These are phyloP conservation scores for Glyphotaelius pellucidus DNA, from an alignment of 2,888 invertebrate species.

Conservation along the genomic window DNA sequence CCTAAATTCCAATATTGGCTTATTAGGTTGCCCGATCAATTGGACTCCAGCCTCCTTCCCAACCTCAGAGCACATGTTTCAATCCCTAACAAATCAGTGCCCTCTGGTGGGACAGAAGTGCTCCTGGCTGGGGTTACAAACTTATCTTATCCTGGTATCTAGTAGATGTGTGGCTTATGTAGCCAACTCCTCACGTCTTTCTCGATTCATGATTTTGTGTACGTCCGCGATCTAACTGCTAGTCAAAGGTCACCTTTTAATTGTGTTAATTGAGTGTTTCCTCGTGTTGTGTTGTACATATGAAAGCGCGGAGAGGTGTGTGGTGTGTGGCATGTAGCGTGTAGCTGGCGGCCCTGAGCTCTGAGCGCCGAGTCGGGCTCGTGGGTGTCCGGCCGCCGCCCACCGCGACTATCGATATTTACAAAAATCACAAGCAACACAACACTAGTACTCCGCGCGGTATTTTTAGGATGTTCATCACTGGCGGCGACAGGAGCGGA, in stretches of 20 bases:
- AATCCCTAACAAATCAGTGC: too few relatives aligned
- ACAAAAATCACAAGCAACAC: conserved; percentile 8
- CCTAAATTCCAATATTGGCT: too few relatives aligned
- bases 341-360: neutral
- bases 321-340: neutral
- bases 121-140: too few relatives aligned
- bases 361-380: neutral
- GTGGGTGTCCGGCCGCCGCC: neutral
- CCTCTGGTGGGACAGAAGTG: too few relatives aligned
- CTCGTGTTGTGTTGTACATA: neutral
- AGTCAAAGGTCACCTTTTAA: conserved; percentile 10
- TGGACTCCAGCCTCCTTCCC: too few relatives aligned
- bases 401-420: neutral
- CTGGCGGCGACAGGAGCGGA: neutral
- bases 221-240: neutral
- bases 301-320: neutral
- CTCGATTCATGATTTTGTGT: neutral
- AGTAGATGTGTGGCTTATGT: neutral
- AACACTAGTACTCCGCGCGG: neutral
- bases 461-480: conserved; percentile 16
- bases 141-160: too few relatives aligned
- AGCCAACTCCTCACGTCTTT: neutral
- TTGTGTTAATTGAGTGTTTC: conserved; percentile 10
- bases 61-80: too few relatives aligned
- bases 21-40: too few relatives aligned